Conservation (phyloP, 2,113 vertebrate genomes). For the Amphiprion percula region DNA sequence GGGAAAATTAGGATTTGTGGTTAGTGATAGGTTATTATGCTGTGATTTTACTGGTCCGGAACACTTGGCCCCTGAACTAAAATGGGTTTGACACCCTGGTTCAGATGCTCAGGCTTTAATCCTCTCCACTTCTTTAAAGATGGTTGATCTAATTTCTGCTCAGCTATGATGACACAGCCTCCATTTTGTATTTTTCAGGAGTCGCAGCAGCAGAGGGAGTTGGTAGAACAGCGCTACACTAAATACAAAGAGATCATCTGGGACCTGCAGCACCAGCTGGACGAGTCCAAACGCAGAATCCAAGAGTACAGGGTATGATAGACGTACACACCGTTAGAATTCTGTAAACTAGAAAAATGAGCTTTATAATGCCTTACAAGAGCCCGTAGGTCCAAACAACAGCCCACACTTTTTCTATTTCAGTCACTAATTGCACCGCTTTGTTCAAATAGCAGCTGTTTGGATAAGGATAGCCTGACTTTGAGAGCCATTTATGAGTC, state of each 20-base stretch:
- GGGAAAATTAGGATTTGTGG: too few species aligned
- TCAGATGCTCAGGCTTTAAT: background rate
- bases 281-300: conserved; percentile 86
- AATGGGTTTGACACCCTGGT: background rate
- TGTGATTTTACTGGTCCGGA: too few species aligned
- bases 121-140: background rate
- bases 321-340: background rate
- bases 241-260: conserved; percentile 89
- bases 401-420: conserved; percentile 60
- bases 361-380: conserved; percentile 29
- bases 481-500: conserved; percentile 64
- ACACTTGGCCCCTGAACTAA: too few species aligned
- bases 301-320: conserved; percentile 85
- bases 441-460: conserved; percentile 54
- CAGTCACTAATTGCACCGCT: conserved; percentile 56
- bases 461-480: conserved; percentile 57
- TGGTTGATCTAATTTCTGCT: background rate
- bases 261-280: conserved; percentile 87
- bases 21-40: too few species aligned
- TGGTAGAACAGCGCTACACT: conserved; percentile 84
- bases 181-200: conserved; percentile 79
- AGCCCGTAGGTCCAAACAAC: conserved; percentile 43
- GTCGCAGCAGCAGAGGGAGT: conserved; percentile 82
- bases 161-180: conserved; percentile 1
- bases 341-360: conserved; percentile 11